Percentiles rank a stretch among this genome's conserved stretches.
Conservation (phyloP, 2,113 vertebrate species). For the Tenrec ecaudatus region DNA sequence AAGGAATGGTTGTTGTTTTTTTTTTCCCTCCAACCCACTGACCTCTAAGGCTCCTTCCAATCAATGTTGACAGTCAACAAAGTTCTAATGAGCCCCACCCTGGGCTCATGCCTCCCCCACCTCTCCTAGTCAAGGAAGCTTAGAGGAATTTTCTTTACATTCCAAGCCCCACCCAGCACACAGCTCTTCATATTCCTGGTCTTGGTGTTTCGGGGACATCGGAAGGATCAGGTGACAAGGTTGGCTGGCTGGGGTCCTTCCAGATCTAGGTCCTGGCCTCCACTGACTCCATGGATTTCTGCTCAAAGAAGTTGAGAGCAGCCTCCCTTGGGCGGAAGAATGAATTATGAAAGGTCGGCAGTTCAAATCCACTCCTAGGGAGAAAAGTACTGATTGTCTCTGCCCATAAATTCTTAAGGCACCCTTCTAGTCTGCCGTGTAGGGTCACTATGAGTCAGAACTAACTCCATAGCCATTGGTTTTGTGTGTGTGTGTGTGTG, state of each 20-base stretch:
- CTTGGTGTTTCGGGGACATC: background rate
- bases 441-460: no score
- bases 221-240: background rate
- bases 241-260: background rate
- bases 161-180: background rate
- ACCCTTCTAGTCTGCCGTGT: no score
- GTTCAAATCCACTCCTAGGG: no score
- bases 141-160: background rate
- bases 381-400: no score
- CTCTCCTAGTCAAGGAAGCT: background rate
- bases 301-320: background rate
- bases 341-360: no score
- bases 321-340: background rate
- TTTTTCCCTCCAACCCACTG: background rate
- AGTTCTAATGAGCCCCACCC: background rate
- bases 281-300: background rate
- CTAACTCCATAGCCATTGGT: no score
- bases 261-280: background rate
- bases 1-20: background rate
- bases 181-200: background rate
- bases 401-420: no score
- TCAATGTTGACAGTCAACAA: constrained; percentile 48
- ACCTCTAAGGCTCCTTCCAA: background rate
- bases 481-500: no score
- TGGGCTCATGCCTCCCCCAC: background rate